Evolutionary conservation across 2,888 invertebrate species (phyloP), one percentile per base, ranked within the genome.

Genomic region (Eupithecia insigniata): DNA sequence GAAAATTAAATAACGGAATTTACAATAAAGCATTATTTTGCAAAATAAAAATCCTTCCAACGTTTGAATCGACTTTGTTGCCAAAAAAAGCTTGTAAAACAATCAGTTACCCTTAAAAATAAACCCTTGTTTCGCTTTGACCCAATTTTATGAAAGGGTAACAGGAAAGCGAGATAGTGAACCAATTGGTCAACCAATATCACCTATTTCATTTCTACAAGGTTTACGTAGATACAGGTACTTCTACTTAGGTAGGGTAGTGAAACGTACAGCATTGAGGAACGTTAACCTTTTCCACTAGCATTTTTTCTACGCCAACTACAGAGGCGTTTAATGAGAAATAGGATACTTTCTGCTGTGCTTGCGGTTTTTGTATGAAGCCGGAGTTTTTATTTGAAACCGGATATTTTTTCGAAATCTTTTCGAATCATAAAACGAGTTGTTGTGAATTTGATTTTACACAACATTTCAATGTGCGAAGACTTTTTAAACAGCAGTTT

Each of bases 311-410:
- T 64, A 64, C 16, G 1, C 12, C 12, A 26, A 22, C 36, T 10
- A 62, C 62, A 22, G 26, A 39, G 81, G 72, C 71, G 80, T 82
- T 81, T 84, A 81, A 85, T 85, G 84, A 85, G 81, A 84, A 85
- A 83, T 81, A 81, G 69, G 72, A 83, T 81, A 79, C 80, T 75
- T 80, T 78, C 73, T 78, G 70, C 71, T 69, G 66, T 71, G 61
- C 76, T 64, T 70, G 66, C 22, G 71, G 70, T 66, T 67, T 73
- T 70, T 46, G 65, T 69, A 66, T 60, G n/a, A 22, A 34, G 18
- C 34, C 26, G 26, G 55, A 26, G 69, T 66, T 67, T 70, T 70
- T 46, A 34, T 69, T 62, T 65, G 30, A 18, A 61, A 61, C 61
- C 22, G 22, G 61, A 61, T 67, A 66, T 67, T 70, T 70, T 46